A percentile compares a stretch with the other conserved stretches of the same genome.
These are phyloP conservation scores for Congeria kusceri DNA, from an alignment of 2,888 invertebrate genomes.

Conservation along the genomic window DNA sequence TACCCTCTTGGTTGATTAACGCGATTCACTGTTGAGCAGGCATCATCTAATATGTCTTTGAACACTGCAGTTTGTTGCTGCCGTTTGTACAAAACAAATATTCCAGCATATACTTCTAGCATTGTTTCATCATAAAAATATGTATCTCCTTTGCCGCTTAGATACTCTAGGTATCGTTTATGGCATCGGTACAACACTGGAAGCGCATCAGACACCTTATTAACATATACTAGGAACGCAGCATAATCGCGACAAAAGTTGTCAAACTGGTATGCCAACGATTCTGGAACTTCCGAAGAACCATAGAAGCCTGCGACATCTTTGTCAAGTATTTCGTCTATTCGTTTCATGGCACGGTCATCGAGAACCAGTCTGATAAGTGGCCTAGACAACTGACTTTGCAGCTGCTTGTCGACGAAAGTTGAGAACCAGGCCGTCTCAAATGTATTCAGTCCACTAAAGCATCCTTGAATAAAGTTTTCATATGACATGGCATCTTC, in stretches of 20 bases:
- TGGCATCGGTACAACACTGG: conserved; percentile 41
- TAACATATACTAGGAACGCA: conserved; percentile 40
- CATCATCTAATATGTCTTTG: background rate
- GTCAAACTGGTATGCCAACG: conserved; percentile 27
- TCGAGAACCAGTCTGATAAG: conserved; percentile 51
- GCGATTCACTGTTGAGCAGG: background rate
- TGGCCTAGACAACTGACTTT: conserved; percentile 57
- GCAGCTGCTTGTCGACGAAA: conserved; percentile 57
- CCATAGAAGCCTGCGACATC: conserved; percentile 47
- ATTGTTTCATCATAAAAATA: background rate
- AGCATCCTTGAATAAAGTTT: conserved; percentile 53
- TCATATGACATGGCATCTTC: conserved; percentile 62
- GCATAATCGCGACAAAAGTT: conserved; percentile 58
- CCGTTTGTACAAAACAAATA: background rate
- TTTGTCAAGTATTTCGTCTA: conserved; percentile 48
- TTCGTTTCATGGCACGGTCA: conserved; percentile 34
- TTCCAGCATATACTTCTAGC: background rate
- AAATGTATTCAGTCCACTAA: conserved; percentile 34
- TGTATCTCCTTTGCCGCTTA: background rate
- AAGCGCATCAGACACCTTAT: conserved; percentile 37
- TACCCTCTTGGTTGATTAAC: background rate
- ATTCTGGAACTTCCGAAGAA: conserved; percentile 48
- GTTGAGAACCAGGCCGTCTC: conserved; percentile 61
- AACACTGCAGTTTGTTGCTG: background rate
- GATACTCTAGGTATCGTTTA: conserved; percentile 16